phyloP scores from a whole-genome alignment of 2,888 invertebrate species.

The Oxytorus armatus region DNA sequence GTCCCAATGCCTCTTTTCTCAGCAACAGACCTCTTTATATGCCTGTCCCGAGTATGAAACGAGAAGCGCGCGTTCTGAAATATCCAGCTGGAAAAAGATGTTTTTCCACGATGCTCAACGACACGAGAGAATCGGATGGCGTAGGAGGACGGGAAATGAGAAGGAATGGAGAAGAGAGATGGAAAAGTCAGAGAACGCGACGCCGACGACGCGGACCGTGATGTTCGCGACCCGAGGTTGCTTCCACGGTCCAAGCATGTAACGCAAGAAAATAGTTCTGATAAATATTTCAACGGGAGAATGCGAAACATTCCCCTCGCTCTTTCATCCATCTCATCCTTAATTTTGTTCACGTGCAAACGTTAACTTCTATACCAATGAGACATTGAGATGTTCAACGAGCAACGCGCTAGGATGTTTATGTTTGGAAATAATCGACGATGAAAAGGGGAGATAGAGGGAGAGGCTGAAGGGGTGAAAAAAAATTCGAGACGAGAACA shows the following conservation, averaged over 20 bases:
- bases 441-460: background rate
- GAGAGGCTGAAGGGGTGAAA: constrained; percentile 1
- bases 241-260: background rate
- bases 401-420: constrained; percentile 8
- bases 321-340: constrained; percentile 24
- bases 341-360: constrained; percentile 4
- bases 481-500: background rate
- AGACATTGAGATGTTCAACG: constrained; percentile 23
- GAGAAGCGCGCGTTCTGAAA: constrained; percentile 34
- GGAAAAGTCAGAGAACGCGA: constrained; percentile 5
- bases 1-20: constrained; percentile 54
- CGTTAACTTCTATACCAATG: constrained; percentile 16
- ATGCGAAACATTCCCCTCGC: constrained; percentile 59
- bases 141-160: constrained; percentile 13
- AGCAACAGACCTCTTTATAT: constrained; percentile 17
- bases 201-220: constrained; percentile 41
- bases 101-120: constrained; percentile 60
- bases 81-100: constrained; percentile 63
- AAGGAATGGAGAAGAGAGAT: constrained; percentile 31
- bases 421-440: constrained; percentile 29
- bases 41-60: constrained; percentile 8
- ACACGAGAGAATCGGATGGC: constrained; percentile 30
- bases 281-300: constrained; percentile 52
- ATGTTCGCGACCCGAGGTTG: constrained; percentile 7
- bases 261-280: constrained; percentile 50